A percentile compares a stretch with the other conserved stretches of the same genome.
phyloP scores from a whole-genome alignment of 2,113 vertebrate species.

The Corythornis vintsioides region DNA sequence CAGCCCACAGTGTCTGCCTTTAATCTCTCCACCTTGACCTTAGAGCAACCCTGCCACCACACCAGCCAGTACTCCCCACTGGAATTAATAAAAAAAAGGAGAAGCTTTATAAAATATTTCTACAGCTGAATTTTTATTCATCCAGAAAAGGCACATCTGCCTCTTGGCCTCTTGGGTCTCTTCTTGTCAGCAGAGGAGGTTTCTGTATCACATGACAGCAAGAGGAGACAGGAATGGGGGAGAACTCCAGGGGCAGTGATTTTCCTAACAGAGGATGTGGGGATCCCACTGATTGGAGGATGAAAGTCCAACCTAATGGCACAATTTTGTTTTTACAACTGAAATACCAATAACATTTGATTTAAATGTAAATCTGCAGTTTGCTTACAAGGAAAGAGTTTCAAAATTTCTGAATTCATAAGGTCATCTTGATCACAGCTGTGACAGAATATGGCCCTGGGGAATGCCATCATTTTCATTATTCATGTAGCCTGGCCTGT shows the following conservation, averaged over 20 bases:
- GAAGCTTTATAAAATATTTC: conserved; percentile 9
- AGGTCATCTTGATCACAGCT: not conserved
- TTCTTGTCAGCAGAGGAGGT: not conserved
- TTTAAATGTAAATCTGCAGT: not conserved
- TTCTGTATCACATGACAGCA: not conserved
- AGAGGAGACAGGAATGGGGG: not conserved
- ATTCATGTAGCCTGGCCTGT: conserved; percentile 42
- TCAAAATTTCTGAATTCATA: not conserved
- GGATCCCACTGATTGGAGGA: not conserved
- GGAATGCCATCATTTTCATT: conserved; percentile 16
- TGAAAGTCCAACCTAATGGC: not conserved
- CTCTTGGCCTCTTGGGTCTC: not conserved
- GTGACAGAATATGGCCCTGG: not conserved
- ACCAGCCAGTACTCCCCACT: not conserved
- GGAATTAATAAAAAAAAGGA: conserved; percentile 12
- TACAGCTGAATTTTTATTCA: not conserved
- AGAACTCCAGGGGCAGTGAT: not conserved
- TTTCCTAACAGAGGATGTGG: not conserved
- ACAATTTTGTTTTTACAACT: not conserved
- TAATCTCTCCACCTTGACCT: not conserved
- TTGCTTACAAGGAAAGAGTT: not conserved
- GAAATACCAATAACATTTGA: not conserved
- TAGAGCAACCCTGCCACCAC: not conserved
- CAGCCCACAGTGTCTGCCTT: not conserved
- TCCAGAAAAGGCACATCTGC: not conserved